Conservation (phyloP, 2,888 invertebrate species). For the Muschampia plurimacula region DNA sequence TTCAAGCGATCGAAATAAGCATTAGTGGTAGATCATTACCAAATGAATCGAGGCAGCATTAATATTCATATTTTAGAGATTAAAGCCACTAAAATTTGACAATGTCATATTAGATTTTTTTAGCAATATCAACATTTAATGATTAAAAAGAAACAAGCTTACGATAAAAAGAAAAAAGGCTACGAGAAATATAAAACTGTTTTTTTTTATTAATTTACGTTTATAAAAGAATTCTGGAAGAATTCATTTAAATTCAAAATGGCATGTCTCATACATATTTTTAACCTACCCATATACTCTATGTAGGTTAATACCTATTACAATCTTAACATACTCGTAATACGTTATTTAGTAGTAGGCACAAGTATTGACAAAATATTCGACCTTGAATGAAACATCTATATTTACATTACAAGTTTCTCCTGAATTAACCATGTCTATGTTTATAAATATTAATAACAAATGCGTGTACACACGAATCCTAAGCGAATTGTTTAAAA, state of each 20-base stretch:
- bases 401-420: conserved; percentile 41
- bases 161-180: not conserved
- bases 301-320: too few species aligned
- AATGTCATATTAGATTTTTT: too few species aligned
- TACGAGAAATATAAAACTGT: too few species aligned
- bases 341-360: too few species aligned
- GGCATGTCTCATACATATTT: not conserved
- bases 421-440: conserved; percentile 57
- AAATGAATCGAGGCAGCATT: too few species aligned
- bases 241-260: not conserved
- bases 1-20: conserved; percentile 42
- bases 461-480: conserved; percentile 77
- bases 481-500: conserved; percentile 75
- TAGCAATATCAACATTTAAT: too few species aligned
- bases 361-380: not conserved
- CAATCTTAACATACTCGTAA: too few species aligned
- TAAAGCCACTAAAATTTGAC: too few species aligned
- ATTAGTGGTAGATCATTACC: too few species aligned
- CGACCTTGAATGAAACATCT: conserved; percentile 53
- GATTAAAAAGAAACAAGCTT: not conserved
- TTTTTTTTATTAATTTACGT: too few species aligned
- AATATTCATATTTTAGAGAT: too few species aligned
- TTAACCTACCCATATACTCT: too few species aligned
- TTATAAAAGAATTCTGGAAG: not conserved
- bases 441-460: conserved; percentile 75